Percentiles rank a stretch among this genome's conserved stretches.
Conservation (phyloP, 2,113 vertebrate genomes). For the Xiphophorus hellerii region DNA sequence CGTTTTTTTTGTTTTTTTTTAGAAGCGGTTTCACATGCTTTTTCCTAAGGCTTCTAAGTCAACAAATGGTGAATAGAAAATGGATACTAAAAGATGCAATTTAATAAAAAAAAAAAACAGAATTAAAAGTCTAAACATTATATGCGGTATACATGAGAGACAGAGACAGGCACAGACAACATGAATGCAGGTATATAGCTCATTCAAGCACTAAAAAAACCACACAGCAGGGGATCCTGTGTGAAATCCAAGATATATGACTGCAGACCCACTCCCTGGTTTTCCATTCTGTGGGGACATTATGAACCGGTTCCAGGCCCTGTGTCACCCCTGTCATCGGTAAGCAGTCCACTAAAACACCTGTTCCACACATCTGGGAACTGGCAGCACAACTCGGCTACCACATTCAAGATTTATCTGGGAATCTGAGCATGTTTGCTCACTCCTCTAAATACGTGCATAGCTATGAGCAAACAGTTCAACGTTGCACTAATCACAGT, state of each 20-base stretch:
- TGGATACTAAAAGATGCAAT: background rate
- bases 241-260: constrained; percentile 66
- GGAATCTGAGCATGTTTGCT: background rate
- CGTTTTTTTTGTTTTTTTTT: background rate
- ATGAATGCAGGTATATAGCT: constrained; percentile 12
- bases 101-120: background rate
- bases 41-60: background rate
- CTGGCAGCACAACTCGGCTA: constrained; percentile 26
- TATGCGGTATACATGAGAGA: background rate
- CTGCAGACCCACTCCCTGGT: constrained; percentile 48
- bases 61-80: background rate
- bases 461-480: background rate
- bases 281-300: constrained; percentile 57
- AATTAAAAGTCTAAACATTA: background rate
- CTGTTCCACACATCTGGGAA: constrained; percentile 65
- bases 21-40: background rate
- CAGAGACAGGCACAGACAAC: constrained; percentile 23
- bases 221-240: constrained; percentile 38
- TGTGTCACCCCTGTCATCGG: constrained; percentile 62
- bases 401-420: constrained; percentile 23
- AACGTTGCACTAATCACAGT: background rate
- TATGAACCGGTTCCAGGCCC: constrained; percentile 47
- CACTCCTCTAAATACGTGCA: background rate
- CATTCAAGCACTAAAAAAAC: constrained; percentile 10
- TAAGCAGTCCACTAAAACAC: constrained; percentile 64